Percentiles rank a stretch among this genome's conserved stretches.
Conservation (phyloP, 2,113 vertebrate genomes). For the Callorhinus ursinus region DNA sequence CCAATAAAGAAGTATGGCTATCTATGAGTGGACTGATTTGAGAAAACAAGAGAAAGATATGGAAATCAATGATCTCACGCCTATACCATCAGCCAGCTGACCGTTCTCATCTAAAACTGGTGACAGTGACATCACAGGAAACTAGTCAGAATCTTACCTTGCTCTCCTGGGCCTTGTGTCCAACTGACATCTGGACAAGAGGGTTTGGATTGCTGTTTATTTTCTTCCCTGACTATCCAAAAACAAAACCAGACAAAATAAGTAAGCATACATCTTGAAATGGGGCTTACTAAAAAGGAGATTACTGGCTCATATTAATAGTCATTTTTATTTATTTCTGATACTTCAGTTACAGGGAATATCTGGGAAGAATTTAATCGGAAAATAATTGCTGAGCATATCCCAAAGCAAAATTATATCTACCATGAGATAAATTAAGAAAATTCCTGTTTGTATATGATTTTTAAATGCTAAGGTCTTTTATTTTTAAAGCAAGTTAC, state of each 20-base stretch:
- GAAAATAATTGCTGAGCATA: background rate
- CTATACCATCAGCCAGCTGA: accelerated
- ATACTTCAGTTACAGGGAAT: background rate
- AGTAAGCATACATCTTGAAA: constrained; percentile 5
- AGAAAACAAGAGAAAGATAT: background rate
- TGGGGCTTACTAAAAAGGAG: background rate
- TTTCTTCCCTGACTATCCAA: constrained; percentile 94
- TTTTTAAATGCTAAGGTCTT: background rate
- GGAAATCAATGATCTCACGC: accelerated
- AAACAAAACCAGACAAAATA: constrained; percentile 49
- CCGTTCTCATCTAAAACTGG: too few relatives aligned
- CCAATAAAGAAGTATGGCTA: background rate
- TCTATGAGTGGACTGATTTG: background rate
- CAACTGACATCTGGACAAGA: constrained; percentile 94
- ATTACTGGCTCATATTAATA: background rate
- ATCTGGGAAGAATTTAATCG: background rate
- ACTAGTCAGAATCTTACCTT: constrained; percentile 87
- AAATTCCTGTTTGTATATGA: background rate
- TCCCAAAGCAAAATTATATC: background rate
- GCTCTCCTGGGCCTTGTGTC: constrained; percentile 92
- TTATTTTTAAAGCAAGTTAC: constrained; percentile 63
- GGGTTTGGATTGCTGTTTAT: constrained; percentile 95
- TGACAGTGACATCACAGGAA: background rate
- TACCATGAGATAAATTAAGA: background rate
- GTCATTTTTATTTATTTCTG: constrained; percentile 7